Base-by-base conservation (phyloP, 2,888 invertebrate genomes). In the Drosophila meridionalis region DNA sequence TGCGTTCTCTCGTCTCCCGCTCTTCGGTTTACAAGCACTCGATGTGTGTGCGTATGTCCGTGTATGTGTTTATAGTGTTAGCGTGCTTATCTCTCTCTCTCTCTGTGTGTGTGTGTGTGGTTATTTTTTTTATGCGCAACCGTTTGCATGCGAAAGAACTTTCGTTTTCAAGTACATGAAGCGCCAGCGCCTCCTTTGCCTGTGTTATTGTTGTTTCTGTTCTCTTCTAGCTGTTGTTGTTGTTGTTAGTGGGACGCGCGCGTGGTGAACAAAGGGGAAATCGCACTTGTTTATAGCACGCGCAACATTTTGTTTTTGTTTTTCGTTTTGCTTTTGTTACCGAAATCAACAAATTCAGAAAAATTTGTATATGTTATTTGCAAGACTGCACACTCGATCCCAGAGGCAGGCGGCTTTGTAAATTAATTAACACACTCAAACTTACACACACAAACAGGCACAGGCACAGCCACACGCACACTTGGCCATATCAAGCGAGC, bases 391-490 rank as follows among this genome's bases (percentile, higher is more conserved):
- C 50, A 64, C 53, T 47, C 20, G 57, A 61, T 71, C 55, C 67
- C 64, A 48, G 76, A 43, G 42, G 59, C 78, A 80, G 60, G 65
- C 65, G 66, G 73, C 74, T 79, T 81, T 79, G 82, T 78, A 79
- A 79, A 79, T 79, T 87, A 86, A 90, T 90, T 86, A 86, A 90
- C 88, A 76, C 77, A 90, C 87, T 47, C 73, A 67, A 64, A 69
- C 62, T 50, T 66, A 64, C 68, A 45, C 61, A 53, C 57, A 59
- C 66, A 58, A 60, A 50, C 8, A 32, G 9, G 58, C 61, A 65
- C 74, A 56, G 73, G 60, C 73, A 69, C 69, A 62, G 26, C 58
- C 69, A 68, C 70, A 50, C 65, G 64, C 70, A 68, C 61, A 68
- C 58, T 45, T 52, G 48, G 53, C 65, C 78, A 73, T 78, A 84